Conservation (phyloP, 2,888 invertebrate genomes). For the Loripinus fragilis region DNA sequence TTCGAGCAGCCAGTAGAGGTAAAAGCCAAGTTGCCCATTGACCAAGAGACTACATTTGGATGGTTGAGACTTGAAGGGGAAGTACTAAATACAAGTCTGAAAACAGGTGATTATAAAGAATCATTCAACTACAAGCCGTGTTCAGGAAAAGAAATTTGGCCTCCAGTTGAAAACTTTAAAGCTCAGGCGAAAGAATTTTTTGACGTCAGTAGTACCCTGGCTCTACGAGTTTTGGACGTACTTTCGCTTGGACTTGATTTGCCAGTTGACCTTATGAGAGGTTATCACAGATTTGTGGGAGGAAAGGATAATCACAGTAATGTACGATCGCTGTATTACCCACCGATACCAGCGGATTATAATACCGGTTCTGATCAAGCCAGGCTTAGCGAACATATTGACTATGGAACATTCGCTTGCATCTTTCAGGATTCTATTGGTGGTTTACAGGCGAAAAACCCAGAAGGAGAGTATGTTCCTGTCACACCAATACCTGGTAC, state of each 20-base stretch:
- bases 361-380: conserved; percentile 62
- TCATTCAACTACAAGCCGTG: conserved; percentile 49
- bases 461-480: conserved; percentile 88
- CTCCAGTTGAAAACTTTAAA: conserved; percentile 30
- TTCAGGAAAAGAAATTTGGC: conserved; percentile 30
- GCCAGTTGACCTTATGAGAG: conserved; percentile 21
- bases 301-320: conserved; percentile 21
- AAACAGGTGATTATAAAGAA: conserved; percentile 53
- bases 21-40: conserved; percentile 42
- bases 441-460: conserved; percentile 59
- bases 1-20: conserved; percentile 51
- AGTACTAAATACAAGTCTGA: conserved; percentile 40
- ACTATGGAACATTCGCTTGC: conserved; percentile 66
- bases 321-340: conserved; percentile 36
- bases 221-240: conserved; percentile 26
- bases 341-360: conserved; percentile 28
- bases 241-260: conserved; percentile 41
- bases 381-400: conserved; percentile 69
- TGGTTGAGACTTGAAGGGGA: conserved; percentile 55
- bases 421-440: conserved; percentile 69
- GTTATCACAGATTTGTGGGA: conserved; percentile 31
- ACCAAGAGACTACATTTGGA: conserved; percentile 39
- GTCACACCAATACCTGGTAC: conserved; percentile 91
- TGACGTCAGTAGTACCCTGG: conserved; percentile 26
- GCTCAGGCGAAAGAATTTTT: conserved; percentile 11